Conservation (phyloP, 53 echinoderm and acorn worm genomes). For the Hippasteria phrygiana region DNA sequence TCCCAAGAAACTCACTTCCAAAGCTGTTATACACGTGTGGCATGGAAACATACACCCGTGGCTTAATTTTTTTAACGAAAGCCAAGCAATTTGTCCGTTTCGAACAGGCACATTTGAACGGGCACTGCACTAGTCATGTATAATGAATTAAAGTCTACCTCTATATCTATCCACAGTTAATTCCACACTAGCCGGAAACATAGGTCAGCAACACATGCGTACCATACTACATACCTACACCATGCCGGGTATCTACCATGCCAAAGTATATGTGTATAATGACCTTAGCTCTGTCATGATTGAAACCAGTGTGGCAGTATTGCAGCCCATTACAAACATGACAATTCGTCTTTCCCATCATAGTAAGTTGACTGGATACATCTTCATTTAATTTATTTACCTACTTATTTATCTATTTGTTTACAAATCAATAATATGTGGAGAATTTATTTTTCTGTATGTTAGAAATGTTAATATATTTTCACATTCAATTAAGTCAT, state of each 20-base stretch:
- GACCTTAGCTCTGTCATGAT: conserved; percentile 29
- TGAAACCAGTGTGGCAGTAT: conserved; percentile 28
- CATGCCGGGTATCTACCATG: conserved; percentile 43
- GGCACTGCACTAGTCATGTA: no score
- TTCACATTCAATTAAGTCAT: no score
- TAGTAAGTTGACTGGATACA: conserved; percentile 17
- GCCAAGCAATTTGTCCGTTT: no score
- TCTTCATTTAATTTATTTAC: neutral
- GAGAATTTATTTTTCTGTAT: no score
- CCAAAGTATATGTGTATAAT: conserved; percentile 33
- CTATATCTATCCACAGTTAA: neutral
- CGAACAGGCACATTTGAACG: no score
- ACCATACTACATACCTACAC: conserved; percentile 21
- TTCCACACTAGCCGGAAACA: neutral
- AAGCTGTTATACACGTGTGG: no score
- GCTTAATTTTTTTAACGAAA: no score
- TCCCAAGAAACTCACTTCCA: no score
- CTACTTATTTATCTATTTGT: no score
- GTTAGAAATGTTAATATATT: no score
- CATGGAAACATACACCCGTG: no score
- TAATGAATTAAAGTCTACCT: neutral
- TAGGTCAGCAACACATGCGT: neutral
- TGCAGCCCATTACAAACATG: conserved; percentile 50
- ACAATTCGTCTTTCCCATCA: conserved; percentile 21
- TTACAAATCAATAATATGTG: no score